phyloP scores from a whole-genome alignment of 2,797 vertebrate species.

The Erethizon dorsatum region DNA sequence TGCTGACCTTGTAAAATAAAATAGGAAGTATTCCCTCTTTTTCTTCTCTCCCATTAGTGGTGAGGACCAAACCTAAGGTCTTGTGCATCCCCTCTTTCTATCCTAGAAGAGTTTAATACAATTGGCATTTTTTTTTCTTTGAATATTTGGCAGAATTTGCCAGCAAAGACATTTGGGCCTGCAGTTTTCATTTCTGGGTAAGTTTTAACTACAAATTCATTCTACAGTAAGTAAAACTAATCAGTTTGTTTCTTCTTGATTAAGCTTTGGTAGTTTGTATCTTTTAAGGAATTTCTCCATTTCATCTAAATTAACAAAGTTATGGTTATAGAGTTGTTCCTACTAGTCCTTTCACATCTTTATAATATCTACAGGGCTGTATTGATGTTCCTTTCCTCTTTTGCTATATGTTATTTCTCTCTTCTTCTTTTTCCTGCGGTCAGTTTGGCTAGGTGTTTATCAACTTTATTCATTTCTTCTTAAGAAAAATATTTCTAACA shows the following conservation, averaged over 20 bases:
- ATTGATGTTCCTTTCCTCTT: neutral
- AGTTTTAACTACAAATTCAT: neutral
- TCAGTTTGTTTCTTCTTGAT: neutral
- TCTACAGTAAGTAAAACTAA: neutral
- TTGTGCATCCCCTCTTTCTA: neutral
- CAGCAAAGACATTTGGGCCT: neutral
- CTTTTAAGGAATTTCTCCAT: too few species aligned
- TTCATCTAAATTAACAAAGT: too few species aligned
- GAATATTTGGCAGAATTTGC: neutral
- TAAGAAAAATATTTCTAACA: neutral
- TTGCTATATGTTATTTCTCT: neutral
- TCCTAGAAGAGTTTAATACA: neutral
- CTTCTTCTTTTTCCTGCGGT: neutral
- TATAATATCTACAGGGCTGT: neutral
- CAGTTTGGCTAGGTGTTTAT: too few species aligned
- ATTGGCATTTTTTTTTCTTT: neutral
- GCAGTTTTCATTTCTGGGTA: neutral
- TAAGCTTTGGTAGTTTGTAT: too few species aligned
- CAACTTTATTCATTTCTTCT: neutral
- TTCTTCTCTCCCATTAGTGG: neutral
- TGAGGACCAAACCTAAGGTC: neutral
- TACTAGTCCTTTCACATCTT: neutral
- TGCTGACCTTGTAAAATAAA: neutral
- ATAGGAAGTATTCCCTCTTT: neutral
- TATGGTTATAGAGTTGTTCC: neutral